Conservation (phyloP, 1,140 invertebrate species). For the Scaptomyza pallida region DNA sequence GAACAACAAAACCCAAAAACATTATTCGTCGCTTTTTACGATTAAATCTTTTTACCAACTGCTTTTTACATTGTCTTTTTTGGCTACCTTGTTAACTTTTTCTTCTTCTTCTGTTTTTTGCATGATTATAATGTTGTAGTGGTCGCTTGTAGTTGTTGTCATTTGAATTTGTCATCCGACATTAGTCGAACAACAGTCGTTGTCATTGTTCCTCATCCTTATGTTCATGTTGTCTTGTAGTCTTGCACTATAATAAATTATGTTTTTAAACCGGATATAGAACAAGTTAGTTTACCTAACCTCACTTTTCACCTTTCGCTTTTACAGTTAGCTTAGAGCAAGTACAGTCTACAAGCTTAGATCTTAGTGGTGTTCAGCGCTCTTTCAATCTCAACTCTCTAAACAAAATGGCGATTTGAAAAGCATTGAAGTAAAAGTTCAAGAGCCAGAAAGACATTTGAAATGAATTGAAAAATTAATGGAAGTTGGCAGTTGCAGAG, state of each 20-base stretch:
- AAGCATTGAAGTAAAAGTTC: too few species aligned
- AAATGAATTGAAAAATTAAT: constrained; percentile 7
- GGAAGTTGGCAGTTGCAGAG: background rate
- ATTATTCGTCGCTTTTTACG: constrained; percentile 24
- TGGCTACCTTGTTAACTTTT: constrained; percentile 2
- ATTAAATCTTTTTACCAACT: constrained; percentile 53
- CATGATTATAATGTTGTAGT: constrained; percentile 22
- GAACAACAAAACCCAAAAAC: background rate
- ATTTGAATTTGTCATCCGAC: constrained; percentile 42
- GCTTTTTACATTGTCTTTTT: background rate
- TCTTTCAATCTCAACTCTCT: too few species aligned
- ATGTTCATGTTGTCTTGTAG: too few species aligned
- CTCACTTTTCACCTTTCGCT: too few species aligned
- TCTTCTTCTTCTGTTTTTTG: constrained; percentile 5
- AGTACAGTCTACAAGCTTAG: too few species aligned
- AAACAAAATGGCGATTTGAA: too few species aligned
- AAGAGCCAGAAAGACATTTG: background rate
- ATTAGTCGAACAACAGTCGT: constrained; percentile 35
- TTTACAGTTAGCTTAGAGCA: too few species aligned
- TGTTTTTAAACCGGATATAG: too few species aligned
- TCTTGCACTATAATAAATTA: too few species aligned
- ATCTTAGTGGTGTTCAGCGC: too few species aligned
- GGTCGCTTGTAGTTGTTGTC: constrained; percentile 16
- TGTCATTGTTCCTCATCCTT: constrained; percentile 25
- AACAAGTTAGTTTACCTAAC: too few species aligned